phyloP scores from a whole-genome alignment of 2,888 invertebrate genomes.

The Stenodera caucasica region DNA sequence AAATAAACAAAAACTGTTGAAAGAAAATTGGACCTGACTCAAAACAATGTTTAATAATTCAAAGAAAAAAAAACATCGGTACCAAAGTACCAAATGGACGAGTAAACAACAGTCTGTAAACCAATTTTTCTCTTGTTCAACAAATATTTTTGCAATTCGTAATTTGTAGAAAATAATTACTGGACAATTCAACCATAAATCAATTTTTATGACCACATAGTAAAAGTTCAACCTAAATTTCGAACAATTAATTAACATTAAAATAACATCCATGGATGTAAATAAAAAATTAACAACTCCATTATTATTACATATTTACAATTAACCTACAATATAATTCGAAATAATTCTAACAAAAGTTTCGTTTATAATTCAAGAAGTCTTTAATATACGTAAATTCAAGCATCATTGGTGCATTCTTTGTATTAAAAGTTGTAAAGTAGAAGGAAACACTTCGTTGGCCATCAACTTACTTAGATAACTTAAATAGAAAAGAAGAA shows the following conservation, averaged over 20 bases:
- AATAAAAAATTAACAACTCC: too few relatives aligned
- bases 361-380: too few relatives aligned
- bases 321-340: too few relatives aligned
- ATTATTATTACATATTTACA: too few relatives aligned
- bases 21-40: background rate
- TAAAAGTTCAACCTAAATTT: slow-evolving; percentile 29
- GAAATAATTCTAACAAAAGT: too few relatives aligned
- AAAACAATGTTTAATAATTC: background rate
- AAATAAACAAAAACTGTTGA: background rate
- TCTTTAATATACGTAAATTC: slow-evolving; percentile 9
- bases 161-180: background rate
- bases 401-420: slow-evolving; percentile 17
- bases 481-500: background rate
- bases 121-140: background rate
- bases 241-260: slow-evolving; percentile 12
- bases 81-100: too few relatives aligned
- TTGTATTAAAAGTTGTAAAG: slow-evolving; percentile 11
- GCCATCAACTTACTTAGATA: background rate
- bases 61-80: background rate
- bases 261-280: too few relatives aligned
- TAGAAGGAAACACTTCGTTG: slow-evolving; percentile 23
- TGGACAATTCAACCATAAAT: background rate
- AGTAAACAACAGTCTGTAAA: too few relatives aligned
- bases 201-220: slow-evolving; percentile 24
- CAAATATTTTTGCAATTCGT: background rate